Base-by-base conservation (phyloP, 2,888 invertebrate genomes). In the Erynnis tages region DNA sequence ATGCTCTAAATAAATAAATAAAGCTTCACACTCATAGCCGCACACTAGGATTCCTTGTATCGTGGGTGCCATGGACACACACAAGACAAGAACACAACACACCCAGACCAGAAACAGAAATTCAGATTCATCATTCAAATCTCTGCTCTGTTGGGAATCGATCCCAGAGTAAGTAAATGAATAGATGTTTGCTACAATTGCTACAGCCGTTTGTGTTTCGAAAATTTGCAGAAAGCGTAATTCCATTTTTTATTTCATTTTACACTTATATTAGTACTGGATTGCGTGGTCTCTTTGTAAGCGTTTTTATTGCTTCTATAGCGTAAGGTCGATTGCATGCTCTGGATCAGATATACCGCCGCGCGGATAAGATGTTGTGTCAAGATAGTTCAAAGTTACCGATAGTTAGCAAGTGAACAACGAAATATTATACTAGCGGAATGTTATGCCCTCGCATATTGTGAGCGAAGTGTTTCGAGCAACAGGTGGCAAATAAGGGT, bases 401-500 rank as follows among this genome's bases (percentile, higher is more conserved):
- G 37, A 47, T 47, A 38, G 19, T 38, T 29, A 38, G 37, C 30
- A 40, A 16, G 29, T 14, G 30, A 25, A 10, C 38, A 30, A 38
- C 38, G 32, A 41, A 40, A 41, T 41, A 49, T 37, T 47, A 47
- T 29, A 46, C 27, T 6, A 8, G 27, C 23, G 23, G 27, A 48
- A 34, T 49, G 52, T 40, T 38, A 21, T 43, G 58, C 58, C 58
- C 56, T 61, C 54, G 50, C 60, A 63, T 58, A 59, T 64, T 63
- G 35, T 43, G 8, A 75, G 69, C 69, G 67, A 40, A 11, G 40
- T 27, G 69, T 65, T 64, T 53, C 61, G 59, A 48, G 69, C 69
- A 81, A 82, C 82, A 82, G 82, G 82, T 82, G 82, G 74, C 57
- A 44, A 61, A 68, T 66, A 65, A 65, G 77, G 77, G 75, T 70